These are phyloP conservation scores for Cryptocephalus primarius DNA, from an alignment of 2,888 invertebrate genomes.

Conservation along the genomic window DNA sequence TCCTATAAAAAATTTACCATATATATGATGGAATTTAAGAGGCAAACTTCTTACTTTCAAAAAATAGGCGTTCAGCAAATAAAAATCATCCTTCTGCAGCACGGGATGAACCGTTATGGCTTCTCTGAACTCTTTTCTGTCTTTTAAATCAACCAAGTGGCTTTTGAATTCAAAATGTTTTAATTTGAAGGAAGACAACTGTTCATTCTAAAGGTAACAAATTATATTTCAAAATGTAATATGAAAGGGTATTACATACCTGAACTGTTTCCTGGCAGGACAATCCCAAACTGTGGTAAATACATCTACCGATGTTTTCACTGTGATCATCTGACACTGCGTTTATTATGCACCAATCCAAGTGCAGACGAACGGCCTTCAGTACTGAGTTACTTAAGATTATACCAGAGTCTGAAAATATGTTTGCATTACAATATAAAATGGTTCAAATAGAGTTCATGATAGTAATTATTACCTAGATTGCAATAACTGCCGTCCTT, in stretches of 20 bases:
- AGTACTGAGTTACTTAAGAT: slow-evolving; percentile 80
- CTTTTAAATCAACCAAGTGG: slow-evolving; percentile 33
- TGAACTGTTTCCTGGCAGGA: slow-evolving; percentile 49
- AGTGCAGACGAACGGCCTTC: slow-evolving; percentile 59
- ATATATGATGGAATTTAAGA: background rate
- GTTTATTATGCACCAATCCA: slow-evolving; percentile 86
- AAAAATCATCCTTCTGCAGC: slow-evolving; percentile 48
- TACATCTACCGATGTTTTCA: slow-evolving; percentile 81
- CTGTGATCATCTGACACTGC: slow-evolving; percentile 72
- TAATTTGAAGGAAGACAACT: slow-evolving; percentile 37
- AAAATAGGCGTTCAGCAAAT: slow-evolving; percentile 62
- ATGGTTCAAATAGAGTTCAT: too few species aligned
- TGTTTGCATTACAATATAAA: slow-evolving; percentile 1
- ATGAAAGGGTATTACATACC: slow-evolving; percentile 23
- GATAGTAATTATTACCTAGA: slow-evolving; percentile 56
- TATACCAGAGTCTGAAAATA: slow-evolving; percentile 62
- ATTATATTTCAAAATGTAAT: background rate
- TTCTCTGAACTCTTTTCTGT: slow-evolving; percentile 39
- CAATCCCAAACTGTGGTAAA: slow-evolving; percentile 56
- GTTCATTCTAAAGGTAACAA: slow-evolving; percentile 29
- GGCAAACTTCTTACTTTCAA: slow-evolving; percentile 43
- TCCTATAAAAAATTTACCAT: slow-evolving; percentile 18
- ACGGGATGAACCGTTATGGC: slow-evolving; percentile 59
- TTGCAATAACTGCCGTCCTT: slow-evolving; percentile 55
- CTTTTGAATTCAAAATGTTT: slow-evolving; percentile 36